These are phyloP conservation scores for Epiperipatus broadwayi DNA, from an alignment of 2,888 invertebrate genomes.

Conservation along the genomic window DNA sequence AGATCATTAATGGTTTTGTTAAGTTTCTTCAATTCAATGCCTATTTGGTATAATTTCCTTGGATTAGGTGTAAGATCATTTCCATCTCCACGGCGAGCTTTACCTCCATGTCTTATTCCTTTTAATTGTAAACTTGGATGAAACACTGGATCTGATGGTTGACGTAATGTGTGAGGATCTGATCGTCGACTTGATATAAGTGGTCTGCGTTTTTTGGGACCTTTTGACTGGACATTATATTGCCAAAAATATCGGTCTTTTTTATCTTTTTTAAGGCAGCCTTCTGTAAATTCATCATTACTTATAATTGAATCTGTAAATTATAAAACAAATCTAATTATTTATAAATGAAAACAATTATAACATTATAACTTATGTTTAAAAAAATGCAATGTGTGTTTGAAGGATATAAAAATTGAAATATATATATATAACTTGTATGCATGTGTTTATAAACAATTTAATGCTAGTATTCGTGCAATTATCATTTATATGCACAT, in stretches of 20 bases:
- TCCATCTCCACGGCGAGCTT: slow-evolving; percentile 87
- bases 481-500: too few species aligned
- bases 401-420: too few species aligned
- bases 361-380: too few species aligned
- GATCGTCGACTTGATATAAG: too few species aligned
- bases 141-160: slow-evolving; percentile 85
- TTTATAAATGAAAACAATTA: too few species aligned
- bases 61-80: slow-evolving; percentile 93
- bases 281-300: too few species aligned
- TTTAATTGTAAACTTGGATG: slow-evolving; percentile 73
- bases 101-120: slow-evolving; percentile 76
- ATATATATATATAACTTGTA: too few species aligned
- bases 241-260: slow-evolving; percentile 82
- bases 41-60: slow-evolving; percentile 68
- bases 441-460: too few species aligned
- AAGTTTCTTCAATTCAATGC: slow-evolving; percentile 73
- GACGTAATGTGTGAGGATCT: slow-evolving; percentile 76
- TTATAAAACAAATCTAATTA: too few species aligned
- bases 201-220: slow-evolving; percentile 79
- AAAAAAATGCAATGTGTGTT: too few species aligned
- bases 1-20: slow-evolving; percentile 81
- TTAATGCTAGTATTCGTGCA: too few species aligned
- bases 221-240: slow-evolving; percentile 94
- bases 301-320: too few species aligned
- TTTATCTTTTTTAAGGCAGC: slow-evolving; percentile 12